These are phyloP conservation scores for Spilosoma lubricipeda DNA, from an alignment of 2,888 invertebrate species.

Conservation along the genomic window DNA sequence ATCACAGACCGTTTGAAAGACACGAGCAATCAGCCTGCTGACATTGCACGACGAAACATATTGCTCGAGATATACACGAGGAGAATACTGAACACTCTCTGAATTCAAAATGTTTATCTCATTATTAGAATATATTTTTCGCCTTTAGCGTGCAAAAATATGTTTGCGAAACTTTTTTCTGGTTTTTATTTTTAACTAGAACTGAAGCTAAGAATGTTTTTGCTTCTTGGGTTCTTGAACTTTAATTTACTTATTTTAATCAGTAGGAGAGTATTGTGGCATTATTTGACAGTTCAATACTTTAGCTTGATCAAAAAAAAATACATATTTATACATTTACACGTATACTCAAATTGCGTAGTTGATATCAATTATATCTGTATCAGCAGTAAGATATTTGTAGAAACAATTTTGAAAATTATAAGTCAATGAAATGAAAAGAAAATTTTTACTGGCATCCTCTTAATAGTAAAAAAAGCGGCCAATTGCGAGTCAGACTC, in stretches of 20 bases:
- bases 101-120: constrained; percentile 12
- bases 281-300: neutral
- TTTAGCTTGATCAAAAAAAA: neutral
- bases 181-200: neutral
- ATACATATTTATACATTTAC: too few species aligned
- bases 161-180: neutral
- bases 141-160: neutral
- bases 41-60: constrained; percentile 7
- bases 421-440: too few species aligned
- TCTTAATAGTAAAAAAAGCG: too few species aligned
- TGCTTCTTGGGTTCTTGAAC: neutral
- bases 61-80: neutral
- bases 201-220: neutral
- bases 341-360: too few species aligned
- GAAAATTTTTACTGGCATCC: too few species aligned
- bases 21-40: constrained; percentile 12
- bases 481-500: too few species aligned
- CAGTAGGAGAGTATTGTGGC: neutral
- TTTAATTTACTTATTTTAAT: neutral
- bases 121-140: neutral
- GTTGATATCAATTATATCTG: too few species aligned
- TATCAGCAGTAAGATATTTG: too few species aligned
- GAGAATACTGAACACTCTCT: constrained; percentile 3
- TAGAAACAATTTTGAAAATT: too few species aligned
- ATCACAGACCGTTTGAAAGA: neutral